Evolutionary conservation across 2,797 vertebrate species (phyloP), one percentile per base, ranked within the genome.

Genomic region (Champsocephalus esox): DNA sequence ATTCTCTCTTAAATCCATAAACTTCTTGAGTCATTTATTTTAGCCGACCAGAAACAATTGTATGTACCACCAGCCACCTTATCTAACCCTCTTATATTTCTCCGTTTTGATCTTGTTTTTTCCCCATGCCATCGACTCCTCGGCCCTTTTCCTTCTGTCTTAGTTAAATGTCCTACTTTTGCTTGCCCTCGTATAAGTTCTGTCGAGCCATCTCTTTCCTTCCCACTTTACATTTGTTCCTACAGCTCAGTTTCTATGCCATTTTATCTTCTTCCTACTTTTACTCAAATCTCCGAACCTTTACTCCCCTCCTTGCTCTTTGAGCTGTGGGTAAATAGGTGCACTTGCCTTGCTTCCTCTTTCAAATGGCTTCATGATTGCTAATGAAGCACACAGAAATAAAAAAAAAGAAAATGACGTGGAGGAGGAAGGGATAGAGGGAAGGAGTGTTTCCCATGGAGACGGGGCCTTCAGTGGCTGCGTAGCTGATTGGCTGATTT

Each of bases 281-380:
- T 32, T 55, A 17, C 32, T 63, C 61, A 50, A 69, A 38, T 50
- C 41, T 55, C 21, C 14, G 14, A 5, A 45, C 13, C 28, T 41
- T 12, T 44, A 38, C 34, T 8, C 34, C 56, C 19, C n/a, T 52
- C 46, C 21, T 38, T 57, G 66, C 77, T 80, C 70, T 66, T 51
- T 87, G 75, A 90, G 68, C 83, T 86, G 70, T 73, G 66, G 63
- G 66, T 84, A 76, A 87, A 76, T 82, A 75, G 61, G 67, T 85
- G 60, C 82, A 80, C 81, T 83, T 72, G 73, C 82, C 65, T 70
- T 82, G 80, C 89, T 88, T 90, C 82, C 86, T 84, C 65, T 89
- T 86, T 84, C 79, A 88, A 91, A 87, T 86, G 73, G 73, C 90
- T 88, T 82, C 78, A 83, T 88, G 84, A 93, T 89, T 87, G 83